A percentile compares a stretch with the other conserved stretches of the same genome.
These are phyloP conservation scores for Sebastes steindachneri DNA, from an alignment of 2,797 vertebrate genomes.

Conservation along the genomic window DNA sequence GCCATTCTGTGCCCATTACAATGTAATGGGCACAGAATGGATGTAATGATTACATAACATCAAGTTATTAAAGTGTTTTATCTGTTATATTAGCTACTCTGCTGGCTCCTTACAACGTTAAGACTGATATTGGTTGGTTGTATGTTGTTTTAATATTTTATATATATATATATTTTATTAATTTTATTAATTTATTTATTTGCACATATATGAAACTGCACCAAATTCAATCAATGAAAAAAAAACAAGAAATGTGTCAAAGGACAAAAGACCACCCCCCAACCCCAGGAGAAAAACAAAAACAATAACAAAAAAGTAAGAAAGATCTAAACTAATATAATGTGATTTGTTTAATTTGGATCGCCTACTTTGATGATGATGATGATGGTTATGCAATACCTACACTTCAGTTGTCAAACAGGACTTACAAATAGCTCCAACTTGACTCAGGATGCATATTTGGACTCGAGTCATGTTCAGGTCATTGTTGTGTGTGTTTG, in stretches of 20 bases:
- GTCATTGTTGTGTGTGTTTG: constrained; percentile 23
- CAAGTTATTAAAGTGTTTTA: constrained; percentile 10
- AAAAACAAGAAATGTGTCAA: too few species aligned
- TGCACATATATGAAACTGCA: too few species aligned
- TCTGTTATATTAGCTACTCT: not conserved
- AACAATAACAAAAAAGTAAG: too few species aligned
- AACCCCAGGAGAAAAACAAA: too few species aligned
- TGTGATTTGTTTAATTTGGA: not conserved
- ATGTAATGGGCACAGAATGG: too few species aligned
- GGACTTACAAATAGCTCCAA: not conserved
- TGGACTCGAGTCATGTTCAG: not conserved
- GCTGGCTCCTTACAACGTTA: not conserved
- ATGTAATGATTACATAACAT: not conserved
- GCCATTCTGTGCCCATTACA: constrained; percentile 3
- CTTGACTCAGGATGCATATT: not conserved
- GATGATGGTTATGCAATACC: rapidly evolving
- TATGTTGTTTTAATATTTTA: not conserved
- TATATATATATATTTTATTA: not conserved
- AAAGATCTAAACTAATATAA: too few species aligned
- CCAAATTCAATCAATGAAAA: too few species aligned
- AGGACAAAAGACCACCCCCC: too few species aligned
- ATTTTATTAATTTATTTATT: too few species aligned
- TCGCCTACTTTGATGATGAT: not conserved
- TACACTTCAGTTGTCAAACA: not conserved
- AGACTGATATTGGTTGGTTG: not conserved